A percentile compares a stretch with the other conserved stretches of the same genome.
Conservation (phyloP, 2,797 vertebrate genomes). For the Neosilurus mollespiculum region DNA sequence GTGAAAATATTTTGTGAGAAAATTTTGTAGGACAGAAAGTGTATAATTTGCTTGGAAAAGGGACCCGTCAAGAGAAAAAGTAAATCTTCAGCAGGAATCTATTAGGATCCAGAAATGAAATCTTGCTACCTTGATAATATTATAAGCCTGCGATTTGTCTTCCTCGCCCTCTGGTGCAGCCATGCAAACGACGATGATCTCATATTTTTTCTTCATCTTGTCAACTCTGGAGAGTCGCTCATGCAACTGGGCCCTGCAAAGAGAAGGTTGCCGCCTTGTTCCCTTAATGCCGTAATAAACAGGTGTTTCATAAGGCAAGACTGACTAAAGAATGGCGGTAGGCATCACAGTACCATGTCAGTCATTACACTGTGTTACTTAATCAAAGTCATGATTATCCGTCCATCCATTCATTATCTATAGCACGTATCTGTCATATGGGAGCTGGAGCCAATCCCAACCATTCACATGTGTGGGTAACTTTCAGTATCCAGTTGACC, state of each 20-base stretch:
- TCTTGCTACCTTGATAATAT: slow-evolving; percentile 82
- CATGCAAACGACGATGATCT: slow-evolving; percentile 80
- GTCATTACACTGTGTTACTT: too few species aligned
- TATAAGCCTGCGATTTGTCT: slow-evolving; percentile 81
- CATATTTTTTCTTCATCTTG: slow-evolving; percentile 82
- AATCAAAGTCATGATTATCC: too few species aligned
- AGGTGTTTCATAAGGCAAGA: too few species aligned
- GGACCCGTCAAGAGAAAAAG: not conserved
- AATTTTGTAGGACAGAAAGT: not conserved
- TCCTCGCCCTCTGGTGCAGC: slow-evolving; percentile 84
- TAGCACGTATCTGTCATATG: too few species aligned
- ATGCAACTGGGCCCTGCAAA: slow-evolving; percentile 78
- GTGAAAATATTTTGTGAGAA: not conserved
- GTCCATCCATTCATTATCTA: too few species aligned
- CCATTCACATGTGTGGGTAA: too few species aligned
- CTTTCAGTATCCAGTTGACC: too few species aligned
- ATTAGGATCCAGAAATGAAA: not conserved
- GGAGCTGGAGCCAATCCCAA: too few species aligned
- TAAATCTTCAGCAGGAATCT: not conserved
- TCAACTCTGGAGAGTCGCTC: slow-evolving; percentile 84
- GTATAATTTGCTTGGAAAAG: not conserved
- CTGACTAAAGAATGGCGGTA: too few species aligned
- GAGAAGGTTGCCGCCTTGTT: not conserved
- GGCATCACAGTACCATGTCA: too few species aligned
- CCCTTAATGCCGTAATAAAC: too few species aligned